Evolutionary conservation across 1,140 invertebrate species (phyloP).

Genomic region (Pemphigus obesinymphae): DNA sequence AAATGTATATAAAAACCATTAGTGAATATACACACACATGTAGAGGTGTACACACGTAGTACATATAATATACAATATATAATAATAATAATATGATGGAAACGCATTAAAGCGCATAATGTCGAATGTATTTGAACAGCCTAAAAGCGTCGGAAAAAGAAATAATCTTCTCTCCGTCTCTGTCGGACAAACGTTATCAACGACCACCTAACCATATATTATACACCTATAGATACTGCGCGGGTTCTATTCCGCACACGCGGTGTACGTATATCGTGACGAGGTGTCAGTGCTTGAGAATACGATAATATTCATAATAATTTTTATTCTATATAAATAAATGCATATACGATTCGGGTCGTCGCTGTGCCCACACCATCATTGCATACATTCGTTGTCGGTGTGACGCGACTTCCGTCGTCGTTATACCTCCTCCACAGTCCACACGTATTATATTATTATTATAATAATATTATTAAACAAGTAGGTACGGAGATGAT

Average conservation of each 20-base stretch:
- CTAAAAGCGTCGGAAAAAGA: conserved; percentile 10
- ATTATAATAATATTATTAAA: neutral
- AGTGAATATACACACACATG: conserved; percentile 19
- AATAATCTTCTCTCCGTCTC: neutral
- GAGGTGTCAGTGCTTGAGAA: neutral
- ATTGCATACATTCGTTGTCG: neutral
- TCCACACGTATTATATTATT: neutral
- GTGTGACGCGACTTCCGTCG: neutral
- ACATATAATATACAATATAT: neutral
- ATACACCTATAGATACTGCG: too few species aligned
- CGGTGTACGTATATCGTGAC: neutral
- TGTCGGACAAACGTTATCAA: neutral
- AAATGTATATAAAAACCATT: conserved; percentile 41
- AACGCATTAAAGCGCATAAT: neutral
- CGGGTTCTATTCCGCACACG: neutral
- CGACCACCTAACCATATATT: neutral
- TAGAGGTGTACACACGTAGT: neutral
- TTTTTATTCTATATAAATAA: too few species aligned
- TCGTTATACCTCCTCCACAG: too few species aligned
- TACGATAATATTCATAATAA: neutral
- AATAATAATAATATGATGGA: conserved; percentile 27
- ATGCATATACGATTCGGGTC: neutral
- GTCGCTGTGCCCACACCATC: neutral
- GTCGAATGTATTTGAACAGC: conserved; percentile 8
- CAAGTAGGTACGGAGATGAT: neutral